Conservation (phyloP, 2,888 invertebrate genomes). For the Nineta flava region DNA sequence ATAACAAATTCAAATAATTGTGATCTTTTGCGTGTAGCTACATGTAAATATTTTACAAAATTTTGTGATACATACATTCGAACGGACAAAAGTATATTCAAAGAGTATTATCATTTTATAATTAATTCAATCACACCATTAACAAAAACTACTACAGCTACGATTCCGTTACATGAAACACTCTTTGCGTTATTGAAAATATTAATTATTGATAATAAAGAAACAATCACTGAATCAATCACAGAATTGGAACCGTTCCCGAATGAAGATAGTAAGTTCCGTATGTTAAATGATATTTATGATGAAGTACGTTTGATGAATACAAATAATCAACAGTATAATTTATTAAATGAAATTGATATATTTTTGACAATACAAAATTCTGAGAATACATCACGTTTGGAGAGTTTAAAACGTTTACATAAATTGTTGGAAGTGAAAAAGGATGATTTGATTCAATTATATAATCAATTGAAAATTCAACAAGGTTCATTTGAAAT, state of each 20-base stretch:
- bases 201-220: conserved; percentile 34
- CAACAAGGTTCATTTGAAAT: conserved; percentile 45
- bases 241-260: conserved; percentile 35
- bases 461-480: conserved; percentile 36
- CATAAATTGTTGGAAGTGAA: conserved; percentile 33
- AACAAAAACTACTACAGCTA: conserved; percentile 7
- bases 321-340: conserved; percentile 14
- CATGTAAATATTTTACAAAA: conserved; percentile 23
- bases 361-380: conserved; percentile 31
- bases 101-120: conserved; percentile 32
- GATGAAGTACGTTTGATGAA: conserved; percentile 21
- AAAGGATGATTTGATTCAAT: conserved; percentile 32
- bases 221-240: conserved; percentile 30
- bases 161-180: conserved; percentile 12
- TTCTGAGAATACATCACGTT: conserved; percentile 23
- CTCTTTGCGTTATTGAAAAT: conserved; percentile 31
- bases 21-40: conserved; percentile 17
- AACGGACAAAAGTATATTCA: conserved; percentile 26
- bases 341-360: conserved; percentile 29
- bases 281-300: conserved; percentile 20
- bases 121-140: conserved; percentile 34
- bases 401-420: conserved; percentile 37
- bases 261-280: conserved; percentile 21
- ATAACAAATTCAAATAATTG: not conserved
- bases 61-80: conserved; percentile 31